Base-by-base conservation (phyloP, 2,888 invertebrate species). In the Xestia xanthographa region DNA sequence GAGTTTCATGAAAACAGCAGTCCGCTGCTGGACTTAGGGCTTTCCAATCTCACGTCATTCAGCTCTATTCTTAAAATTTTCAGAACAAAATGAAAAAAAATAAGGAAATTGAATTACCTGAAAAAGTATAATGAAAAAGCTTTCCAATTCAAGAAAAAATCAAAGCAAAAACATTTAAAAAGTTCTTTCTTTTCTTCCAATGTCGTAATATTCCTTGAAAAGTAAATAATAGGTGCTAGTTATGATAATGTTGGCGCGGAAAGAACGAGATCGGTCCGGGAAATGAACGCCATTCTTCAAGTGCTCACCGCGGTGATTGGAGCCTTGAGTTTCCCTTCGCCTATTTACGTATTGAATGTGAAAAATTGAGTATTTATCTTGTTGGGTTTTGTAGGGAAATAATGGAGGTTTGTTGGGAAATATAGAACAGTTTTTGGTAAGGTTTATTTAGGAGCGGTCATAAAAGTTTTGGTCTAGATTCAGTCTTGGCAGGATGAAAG, bases 201-300 rank as follows among this genome's bases (percentile, higher is more conserved):
- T 70, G 66, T 9, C 41, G 74, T 75, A 77, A 77, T 79, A 83
- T 79, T 83, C 74, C 45, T 77, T 82, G 83, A 82, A 87, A 87
- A 82, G 86, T 91, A 92, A 92, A 92, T 93, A 93, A 94, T 91
- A 88, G 90, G 85, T 80, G 87, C 90, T 91, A 92, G 90, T 92
- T 92, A 92, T 90, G 91, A 92, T 89, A 93, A 92, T 88, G 91
- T 92, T 91, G 87, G 90, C 89, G 89, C 92, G 94, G 94, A 95
- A 82, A 94, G 91, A 90, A 88, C 86, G 88, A 89, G 89, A 92
- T 91, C 90, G 93, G 90, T 91, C 89, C 89, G 89, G 95, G 95
- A 95, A 96, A 95, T 94, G 91, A 92, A 89, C 87, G 89, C 91
- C 90, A 94, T 94, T 93, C 91, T 93, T 94, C 92, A 93, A 90